These are phyloP conservation scores for Drosophila burlai DNA, from an alignment of 1,140 invertebrate genomes.

Conservation along the genomic window DNA sequence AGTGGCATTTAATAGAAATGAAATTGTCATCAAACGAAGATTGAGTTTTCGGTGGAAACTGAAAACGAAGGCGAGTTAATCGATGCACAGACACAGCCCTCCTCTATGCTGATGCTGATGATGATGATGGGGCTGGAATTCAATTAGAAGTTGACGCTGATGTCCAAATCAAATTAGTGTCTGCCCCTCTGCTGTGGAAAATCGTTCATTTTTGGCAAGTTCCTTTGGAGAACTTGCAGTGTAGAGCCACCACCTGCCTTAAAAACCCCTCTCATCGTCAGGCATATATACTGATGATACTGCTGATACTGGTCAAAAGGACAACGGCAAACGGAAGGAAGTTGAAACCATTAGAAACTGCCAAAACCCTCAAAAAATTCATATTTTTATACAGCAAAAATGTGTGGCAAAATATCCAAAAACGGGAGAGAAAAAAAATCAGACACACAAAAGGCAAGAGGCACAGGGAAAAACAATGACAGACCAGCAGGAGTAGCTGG, in stretches of 20 bases:
- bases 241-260: not conserved
- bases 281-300: slow-evolving; percentile 8
- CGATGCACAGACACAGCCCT: slow-evolving; percentile 49
- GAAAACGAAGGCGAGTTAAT: slow-evolving; percentile 58
- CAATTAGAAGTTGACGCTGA: slow-evolving; percentile 73
- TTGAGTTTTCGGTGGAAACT: slow-evolving; percentile 46
- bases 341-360: slow-evolving; percentile 81
- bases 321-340: slow-evolving; percentile 76
- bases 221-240: slow-evolving; percentile 16
- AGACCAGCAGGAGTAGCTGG: slow-evolving; percentile 36
- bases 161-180: slow-evolving; percentile 70
- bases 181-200: not conserved
- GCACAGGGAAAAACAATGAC: slow-evolving; percentile 52
- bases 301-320: slow-evolving; percentile 34
- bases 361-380: slow-evolving; percentile 52
- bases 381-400: slow-evolving; percentile 65
- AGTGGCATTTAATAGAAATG: slow-evolving; percentile 78
- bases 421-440: not conserved
- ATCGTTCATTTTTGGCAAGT: not conserved
- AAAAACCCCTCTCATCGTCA: slow-evolving; percentile 6
- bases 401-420: slow-evolving; percentile 8
- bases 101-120: slow-evolving; percentile 18
- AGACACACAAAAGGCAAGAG: slow-evolving; percentile 22
- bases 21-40: slow-evolving; percentile 80
- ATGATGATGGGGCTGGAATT: slow-evolving; percentile 55